These are phyloP conservation scores for Archocentrus centrarchus DNA, from an alignment of 2,113 vertebrate species.

Conservation along the genomic window DNA sequence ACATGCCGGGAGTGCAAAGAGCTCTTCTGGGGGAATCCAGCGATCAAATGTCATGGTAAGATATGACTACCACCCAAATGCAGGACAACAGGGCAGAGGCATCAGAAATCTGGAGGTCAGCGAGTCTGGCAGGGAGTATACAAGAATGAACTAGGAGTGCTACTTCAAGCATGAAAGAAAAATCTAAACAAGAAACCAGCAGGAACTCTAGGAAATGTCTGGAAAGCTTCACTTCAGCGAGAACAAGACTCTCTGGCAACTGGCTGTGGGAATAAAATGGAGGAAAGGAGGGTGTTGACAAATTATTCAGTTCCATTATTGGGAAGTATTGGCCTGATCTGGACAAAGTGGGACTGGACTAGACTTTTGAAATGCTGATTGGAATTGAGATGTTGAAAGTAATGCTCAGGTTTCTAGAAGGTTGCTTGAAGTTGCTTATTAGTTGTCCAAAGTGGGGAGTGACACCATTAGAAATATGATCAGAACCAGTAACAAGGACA, in stretches of 20 bases:
- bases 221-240: not conserved
- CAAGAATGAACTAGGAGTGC: not conserved
- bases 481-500: not conserved
- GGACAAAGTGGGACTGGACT: no score
- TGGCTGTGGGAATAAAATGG: not conserved
- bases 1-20: constrained; percentile 94
- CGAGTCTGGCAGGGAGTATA: not conserved
- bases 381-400: not conserved
- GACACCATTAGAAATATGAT: not conserved
- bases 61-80: not conserved
- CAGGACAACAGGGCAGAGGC: not conserved
- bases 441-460: not conserved
- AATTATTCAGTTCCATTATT: no score
- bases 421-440: not conserved
- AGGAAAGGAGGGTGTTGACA: no score
- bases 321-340: no score
- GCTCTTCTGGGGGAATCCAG: constrained; percentile 93
- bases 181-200: not conserved
- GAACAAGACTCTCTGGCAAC: not conserved
- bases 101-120: not conserved
- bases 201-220: not conserved
- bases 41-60: constrained; percentile 89
- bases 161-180: not conserved
- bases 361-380: not conserved
- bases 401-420: not conserved